These are phyloP conservation scores for Astatotilapia flaviijosephi DNA, from an alignment of 2,113 vertebrate species.

Conservation along the genomic window DNA sequence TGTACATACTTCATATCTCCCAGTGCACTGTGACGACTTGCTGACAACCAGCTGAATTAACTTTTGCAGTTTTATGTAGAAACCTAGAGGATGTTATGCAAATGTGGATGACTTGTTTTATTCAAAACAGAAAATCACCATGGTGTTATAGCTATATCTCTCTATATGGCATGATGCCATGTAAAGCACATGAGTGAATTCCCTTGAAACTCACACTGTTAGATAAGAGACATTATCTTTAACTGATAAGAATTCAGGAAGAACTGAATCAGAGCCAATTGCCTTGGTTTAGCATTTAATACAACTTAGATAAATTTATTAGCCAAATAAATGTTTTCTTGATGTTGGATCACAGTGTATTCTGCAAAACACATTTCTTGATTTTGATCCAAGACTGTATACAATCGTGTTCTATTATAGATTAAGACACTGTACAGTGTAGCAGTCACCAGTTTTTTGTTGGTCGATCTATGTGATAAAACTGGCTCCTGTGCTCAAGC, in stretches of 20 bases:
- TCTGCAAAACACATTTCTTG: background rate
- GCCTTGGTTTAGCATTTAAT: constrained; percentile 11
- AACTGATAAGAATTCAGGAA: background rate
- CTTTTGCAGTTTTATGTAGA: background rate
- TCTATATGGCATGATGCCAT: background rate
- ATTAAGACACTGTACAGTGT: background rate
- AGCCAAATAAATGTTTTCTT: background rate
- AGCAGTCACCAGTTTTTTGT: background rate
- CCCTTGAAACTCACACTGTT: background rate
- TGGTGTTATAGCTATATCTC: background rate
- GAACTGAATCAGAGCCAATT: constrained; percentile 9
- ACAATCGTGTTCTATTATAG: background rate
- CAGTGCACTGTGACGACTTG: background rate
- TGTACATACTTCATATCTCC: background rate
- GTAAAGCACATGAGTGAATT: background rate
- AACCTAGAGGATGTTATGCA: background rate
- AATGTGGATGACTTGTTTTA: background rate
- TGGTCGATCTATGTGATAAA: background rate
- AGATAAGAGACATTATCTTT: background rate
- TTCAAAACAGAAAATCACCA: background rate
- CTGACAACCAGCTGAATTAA: background rate
- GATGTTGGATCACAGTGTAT: background rate
- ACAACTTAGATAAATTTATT: background rate
- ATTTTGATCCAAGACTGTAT: background rate
- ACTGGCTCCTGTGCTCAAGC: background rate